Conservation (phyloP, 2,113 vertebrate species). For the Centropus unirufus region DNA sequence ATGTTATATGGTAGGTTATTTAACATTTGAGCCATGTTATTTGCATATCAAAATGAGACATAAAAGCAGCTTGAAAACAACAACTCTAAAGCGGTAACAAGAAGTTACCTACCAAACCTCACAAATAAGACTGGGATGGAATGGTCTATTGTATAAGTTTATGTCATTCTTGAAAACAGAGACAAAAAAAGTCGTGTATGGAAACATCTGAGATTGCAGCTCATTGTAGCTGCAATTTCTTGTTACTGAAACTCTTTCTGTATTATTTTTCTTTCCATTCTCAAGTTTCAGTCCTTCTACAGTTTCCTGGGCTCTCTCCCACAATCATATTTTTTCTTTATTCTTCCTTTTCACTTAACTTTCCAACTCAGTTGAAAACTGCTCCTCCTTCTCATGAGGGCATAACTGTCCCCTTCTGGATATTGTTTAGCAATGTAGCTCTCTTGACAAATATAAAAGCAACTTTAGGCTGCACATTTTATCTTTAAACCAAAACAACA, state of each 20-base stretch:
- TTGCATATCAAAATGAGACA: slow-evolving; percentile 62
- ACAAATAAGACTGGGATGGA: not conserved
- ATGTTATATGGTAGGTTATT: slow-evolving; percentile 30
- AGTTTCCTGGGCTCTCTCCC: not conserved
- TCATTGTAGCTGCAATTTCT: not conserved
- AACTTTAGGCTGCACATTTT: not conserved
- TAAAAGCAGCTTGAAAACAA: slow-evolving; percentile 40
- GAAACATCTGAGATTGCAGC: not conserved
- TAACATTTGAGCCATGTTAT: slow-evolving; percentile 36
- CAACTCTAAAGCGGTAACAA: not conserved
- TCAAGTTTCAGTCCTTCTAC: not conserved
- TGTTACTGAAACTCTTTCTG: not conserved
- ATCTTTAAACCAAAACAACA: slow-evolving; percentile 21
- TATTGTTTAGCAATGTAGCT: not conserved
- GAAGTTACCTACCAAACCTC: not conserved
- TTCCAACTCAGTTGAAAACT: slow-evolving; percentile 9
- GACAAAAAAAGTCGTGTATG: not conserved
- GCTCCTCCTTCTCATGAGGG: not conserved
- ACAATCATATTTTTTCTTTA: not conserved
- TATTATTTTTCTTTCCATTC: not conserved
- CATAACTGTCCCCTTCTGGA: not conserved
- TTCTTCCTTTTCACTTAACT: not conserved
- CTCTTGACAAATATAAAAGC: slow-evolving; percentile 8
- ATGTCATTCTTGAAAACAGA: not conserved
- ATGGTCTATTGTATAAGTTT: not conserved